Evolutionary conservation across 2,797 vertebrate species (phyloP).

Genomic region (Sebastes melanostomus): DNA sequence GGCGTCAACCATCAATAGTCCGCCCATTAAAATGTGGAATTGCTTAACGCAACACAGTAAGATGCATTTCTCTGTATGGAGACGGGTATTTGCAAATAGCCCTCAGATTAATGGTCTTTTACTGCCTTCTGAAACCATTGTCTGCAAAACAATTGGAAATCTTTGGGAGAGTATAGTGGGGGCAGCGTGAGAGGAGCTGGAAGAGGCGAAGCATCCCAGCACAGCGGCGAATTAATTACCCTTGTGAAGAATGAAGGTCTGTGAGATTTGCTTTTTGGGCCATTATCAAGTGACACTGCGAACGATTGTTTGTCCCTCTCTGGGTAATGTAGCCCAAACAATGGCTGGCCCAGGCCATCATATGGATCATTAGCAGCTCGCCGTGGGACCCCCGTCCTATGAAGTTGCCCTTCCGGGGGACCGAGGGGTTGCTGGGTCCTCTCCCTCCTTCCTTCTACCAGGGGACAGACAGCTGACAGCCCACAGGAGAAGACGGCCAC

Average conservation of each 20-base stretch:
- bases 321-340: constrained; percentile 77
- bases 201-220: constrained; percentile 63
- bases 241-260: constrained; percentile 76
- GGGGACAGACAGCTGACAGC: constrained; percentile 63
- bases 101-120: constrained; percentile 79
- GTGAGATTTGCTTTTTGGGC: constrained; percentile 73
- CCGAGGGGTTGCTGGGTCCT: constrained; percentile 38
- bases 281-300: constrained; percentile 77
- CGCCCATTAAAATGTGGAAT: constrained; percentile 80
- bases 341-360: constrained; percentile 62
- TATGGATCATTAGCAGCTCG: constrained; percentile 74
- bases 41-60: constrained; percentile 75
- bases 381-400: constrained; percentile 57
- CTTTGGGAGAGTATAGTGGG: constrained; percentile 72
- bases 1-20: constrained; percentile 78
- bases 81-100: constrained; percentile 73
- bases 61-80: constrained; percentile 73
- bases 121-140: constrained; percentile 78
- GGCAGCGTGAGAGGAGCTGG: constrained; percentile 49
- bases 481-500: constrained; percentile 43
- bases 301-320: constrained; percentile 79
- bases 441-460: constrained; percentile 6
- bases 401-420: constrained; percentile 46
- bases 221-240: constrained; percentile 78
- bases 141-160: constrained; percentile 83